A percentile compares a stretch with the other conserved stretches of the same genome.
These are phyloP conservation scores for Phragmatobia fuliginosa DNA, from an alignment of 2,888 invertebrate species.

Conservation along the genomic window DNA sequence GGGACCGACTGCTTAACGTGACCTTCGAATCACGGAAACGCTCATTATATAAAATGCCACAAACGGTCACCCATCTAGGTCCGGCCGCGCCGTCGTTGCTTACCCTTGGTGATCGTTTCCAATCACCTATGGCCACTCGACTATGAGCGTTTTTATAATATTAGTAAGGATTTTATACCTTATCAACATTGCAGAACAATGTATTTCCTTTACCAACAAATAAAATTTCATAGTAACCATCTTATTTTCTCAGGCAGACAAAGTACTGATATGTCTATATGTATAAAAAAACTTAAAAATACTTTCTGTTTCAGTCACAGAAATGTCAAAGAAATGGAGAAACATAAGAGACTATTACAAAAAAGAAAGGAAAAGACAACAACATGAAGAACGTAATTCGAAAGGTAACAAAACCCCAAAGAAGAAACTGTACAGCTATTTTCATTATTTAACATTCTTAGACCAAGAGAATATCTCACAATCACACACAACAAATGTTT, in stretches of 20 bases:
- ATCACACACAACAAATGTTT: background rate
- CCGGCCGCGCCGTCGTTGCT: too few relatives aligned
- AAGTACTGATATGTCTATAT: background rate
- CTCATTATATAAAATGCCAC: too few relatives aligned
- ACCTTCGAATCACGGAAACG: too few relatives aligned
- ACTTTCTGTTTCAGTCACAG: slow-evolving; percentile 30
- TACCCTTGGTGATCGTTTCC: too few relatives aligned
- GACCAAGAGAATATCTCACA: slow-evolving; percentile 13
- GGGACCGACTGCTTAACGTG: too few relatives aligned
- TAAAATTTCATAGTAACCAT: too few relatives aligned
- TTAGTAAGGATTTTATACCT: too few relatives aligned
- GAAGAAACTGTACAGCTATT: slow-evolving; percentile 30
- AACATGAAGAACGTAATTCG: background rate
- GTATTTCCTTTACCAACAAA: background rate
- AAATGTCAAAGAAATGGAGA: slow-evolving; percentile 37
- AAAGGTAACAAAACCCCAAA: background rate
- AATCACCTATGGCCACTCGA: too few relatives aligned
- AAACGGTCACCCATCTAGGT: too few relatives aligned
- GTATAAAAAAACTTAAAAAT: background rate
- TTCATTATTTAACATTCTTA: slow-evolving; percentile 26
- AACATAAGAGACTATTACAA: slow-evolving; percentile 44
- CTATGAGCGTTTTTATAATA: too few relatives aligned
- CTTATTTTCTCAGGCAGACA: too few relatives aligned
- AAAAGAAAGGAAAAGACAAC: slow-evolving; percentile 29
- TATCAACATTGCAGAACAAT: background rate